Evolutionary conservation across 2,888 invertebrate species (phyloP), one percentile per base, ranked within the genome.

Genomic region (Pseudanteris insignis): DNA sequence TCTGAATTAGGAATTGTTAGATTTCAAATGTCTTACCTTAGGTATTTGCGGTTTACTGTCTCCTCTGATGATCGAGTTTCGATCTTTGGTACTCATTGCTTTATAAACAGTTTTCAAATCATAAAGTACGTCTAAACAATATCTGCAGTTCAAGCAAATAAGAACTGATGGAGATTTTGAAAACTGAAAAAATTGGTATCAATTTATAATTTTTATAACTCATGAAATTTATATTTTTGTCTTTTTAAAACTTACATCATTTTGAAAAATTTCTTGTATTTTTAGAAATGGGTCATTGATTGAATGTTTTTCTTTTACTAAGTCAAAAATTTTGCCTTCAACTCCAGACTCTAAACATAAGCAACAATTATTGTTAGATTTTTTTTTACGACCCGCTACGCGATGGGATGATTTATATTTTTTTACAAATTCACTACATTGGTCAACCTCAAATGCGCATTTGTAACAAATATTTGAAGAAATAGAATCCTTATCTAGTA

Each of bases 401-500:
- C 30, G 40, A 13, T 34, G 54, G 3, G 59, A 28, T 1, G 55
- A 34, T 51, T 67, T 73, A 25, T 68, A 72, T 14, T 73, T 79
- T 13, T 70, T 43, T 7, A 80, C 48, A 65, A 80, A 79, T 6
- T 64, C 63, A 2, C 62, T 66, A 10, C 79, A 80, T 34, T 76
- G 73, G 1, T 73, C 73, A 33, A 79, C 65, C 46, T 79, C 79
- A 11, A 71, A 78, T 6, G 69, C 76, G 59, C 79, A 80, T 46
- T 78, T 79, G 50, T 79, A 72, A 44, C 79, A 80, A 13, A 80
- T 64, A 34, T 73, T 75, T 2, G 66, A 67, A 0, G 72, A 67
- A 8, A 55, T 43, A 13, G 64, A 53, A 10, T 69, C 59, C 10
- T 63, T 61, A 5, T 67, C 61, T 62, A 72, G 32, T 11, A 29